phyloP scores from a whole-genome alignment of 1,140 invertebrate genomes.

The Cotesia typhae region DNA sequence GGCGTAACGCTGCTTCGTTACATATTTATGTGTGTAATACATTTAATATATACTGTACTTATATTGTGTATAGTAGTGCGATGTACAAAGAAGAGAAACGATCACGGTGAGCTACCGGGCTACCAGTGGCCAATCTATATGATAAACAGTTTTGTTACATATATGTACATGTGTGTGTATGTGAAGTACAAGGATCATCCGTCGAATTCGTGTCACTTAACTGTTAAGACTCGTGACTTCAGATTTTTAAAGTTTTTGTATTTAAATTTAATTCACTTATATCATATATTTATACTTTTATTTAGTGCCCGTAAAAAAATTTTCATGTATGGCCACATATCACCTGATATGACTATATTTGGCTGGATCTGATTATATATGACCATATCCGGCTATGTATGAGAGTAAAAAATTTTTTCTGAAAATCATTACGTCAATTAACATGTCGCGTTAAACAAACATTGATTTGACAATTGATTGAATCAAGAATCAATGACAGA shows the following conservation, averaged over 20 bases:
- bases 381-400: too few species aligned
- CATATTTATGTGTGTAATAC: too few species aligned
- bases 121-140: slow-evolving; percentile 58
- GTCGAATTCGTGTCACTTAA: slow-evolving; percentile 46
- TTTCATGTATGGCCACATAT: too few species aligned
- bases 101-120: slow-evolving; percentile 37
- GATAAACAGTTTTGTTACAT: slow-evolving; percentile 56
- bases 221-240: slow-evolving; percentile 39
- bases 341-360: too few species aligned
- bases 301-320: too few species aligned
- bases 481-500: too few species aligned
- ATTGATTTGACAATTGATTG: too few species aligned
- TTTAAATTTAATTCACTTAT: neutral
- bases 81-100: slow-evolving; percentile 19
- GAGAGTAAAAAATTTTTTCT: too few species aligned
- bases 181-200: slow-evolving; percentile 36
- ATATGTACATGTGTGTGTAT: slow-evolving; percentile 32
- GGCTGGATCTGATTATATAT: too few species aligned
- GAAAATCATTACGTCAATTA: too few species aligned
- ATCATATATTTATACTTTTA: neutral
- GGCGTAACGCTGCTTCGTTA: neutral
- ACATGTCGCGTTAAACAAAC: too few species aligned
- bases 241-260: slow-evolving; percentile 23
- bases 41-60: neutral
- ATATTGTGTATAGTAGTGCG: too few species aligned